Evolutionary conservation across 2,113 vertebrate species (phyloP).

Genomic region (Lampris megalopsis): DNA sequence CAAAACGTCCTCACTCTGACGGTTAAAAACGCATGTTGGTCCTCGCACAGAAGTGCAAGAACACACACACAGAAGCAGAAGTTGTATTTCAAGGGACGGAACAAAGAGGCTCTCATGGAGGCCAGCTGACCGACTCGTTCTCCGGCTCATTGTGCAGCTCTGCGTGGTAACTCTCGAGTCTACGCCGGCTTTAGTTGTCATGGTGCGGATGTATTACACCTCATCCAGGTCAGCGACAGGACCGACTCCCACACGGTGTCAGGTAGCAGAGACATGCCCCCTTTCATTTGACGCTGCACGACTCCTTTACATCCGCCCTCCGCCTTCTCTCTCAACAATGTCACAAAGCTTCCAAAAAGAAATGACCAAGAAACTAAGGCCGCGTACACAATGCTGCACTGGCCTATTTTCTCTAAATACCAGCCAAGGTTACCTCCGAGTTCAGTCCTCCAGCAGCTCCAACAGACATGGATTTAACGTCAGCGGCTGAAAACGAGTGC

Average conservation of each 20-base stretch:
- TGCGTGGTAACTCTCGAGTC: neutral
- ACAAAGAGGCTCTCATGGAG: slow-evolving; percentile 29
- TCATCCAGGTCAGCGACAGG: slow-evolving; percentile 47
- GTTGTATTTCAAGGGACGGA: neutral
- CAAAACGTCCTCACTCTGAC: no score
- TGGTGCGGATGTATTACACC: slow-evolving; percentile 43
- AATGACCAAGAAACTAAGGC: neutral
- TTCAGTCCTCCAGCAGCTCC: neutral
- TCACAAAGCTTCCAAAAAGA: neutral
- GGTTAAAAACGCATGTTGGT: no score
- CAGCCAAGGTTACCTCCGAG: neutral
- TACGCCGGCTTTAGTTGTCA: slow-evolving; percentile 8
- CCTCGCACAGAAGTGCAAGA: no score
- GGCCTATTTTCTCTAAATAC: slow-evolving; percentile 6
- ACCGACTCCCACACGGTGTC: slow-evolving; percentile 54
- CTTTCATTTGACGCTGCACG: slow-evolving; percentile 50
- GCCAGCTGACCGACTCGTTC: slow-evolving; percentile 23
- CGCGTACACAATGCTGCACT: neutral
- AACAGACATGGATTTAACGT: neutral
- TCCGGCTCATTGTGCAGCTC: neutral
- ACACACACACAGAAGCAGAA: neutral
- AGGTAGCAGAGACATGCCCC: slow-evolving; percentile 66
- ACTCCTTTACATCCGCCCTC: slow-evolving; percentile 1
- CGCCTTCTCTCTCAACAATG: slow-evolving; percentile 1
- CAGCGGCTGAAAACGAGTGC: neutral